These are phyloP conservation scores for Synergus umbraculus DNA, from an alignment of 2,888 invertebrate genomes.

Conservation along the genomic window DNA sequence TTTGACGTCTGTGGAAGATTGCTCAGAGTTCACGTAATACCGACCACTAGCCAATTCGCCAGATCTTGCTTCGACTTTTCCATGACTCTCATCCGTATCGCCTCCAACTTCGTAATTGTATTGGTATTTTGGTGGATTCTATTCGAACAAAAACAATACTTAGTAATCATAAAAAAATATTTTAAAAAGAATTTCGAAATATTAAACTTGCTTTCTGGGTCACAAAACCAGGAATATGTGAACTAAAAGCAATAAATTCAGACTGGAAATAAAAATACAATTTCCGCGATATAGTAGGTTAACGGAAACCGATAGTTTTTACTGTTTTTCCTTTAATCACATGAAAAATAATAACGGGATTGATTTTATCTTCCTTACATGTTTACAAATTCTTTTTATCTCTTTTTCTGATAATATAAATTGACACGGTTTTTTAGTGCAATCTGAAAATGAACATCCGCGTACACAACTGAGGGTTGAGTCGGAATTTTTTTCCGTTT, in stretches of 20 bases:
- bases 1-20: constrained; percentile 77
- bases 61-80: constrained; percentile 62
- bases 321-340: neutral
- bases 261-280: neutral
- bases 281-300: neutral
- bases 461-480: too few relatives aligned
- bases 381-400: neutral
- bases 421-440: neutral
- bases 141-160: constrained; percentile 47
- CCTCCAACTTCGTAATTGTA: constrained; percentile 65
- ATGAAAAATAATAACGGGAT: neutral
- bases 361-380: neutral
- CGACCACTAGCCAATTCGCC: constrained; percentile 65
- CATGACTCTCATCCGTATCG: constrained; percentile 58
- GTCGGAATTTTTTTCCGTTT: too few relatives aligned
- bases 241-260: neutral
- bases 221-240: neutral
- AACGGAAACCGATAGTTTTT: neutral
- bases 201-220: neutral
- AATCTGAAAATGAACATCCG: too few relatives aligned
- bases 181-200: neutral
- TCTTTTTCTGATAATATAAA: neutral
- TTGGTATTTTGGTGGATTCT: constrained; percentile 62
- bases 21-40: constrained; percentile 64
- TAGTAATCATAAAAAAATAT: neutral